These are phyloP conservation scores for Caranx ignobilis DNA, from an alignment of 2,113 vertebrate species.

Conservation along the genomic window DNA sequence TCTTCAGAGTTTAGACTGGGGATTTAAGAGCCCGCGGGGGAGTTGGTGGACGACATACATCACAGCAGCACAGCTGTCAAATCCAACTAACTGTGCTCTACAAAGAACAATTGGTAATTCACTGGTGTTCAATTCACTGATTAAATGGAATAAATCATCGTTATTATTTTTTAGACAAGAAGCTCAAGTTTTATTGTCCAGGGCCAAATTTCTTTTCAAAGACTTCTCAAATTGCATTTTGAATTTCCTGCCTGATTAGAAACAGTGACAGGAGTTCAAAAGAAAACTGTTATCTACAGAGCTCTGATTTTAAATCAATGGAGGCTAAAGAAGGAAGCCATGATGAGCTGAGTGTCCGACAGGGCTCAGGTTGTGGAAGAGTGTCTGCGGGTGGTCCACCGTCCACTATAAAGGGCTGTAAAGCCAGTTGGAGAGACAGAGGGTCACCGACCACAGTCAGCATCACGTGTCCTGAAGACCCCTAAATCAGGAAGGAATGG, in stretches of 20 bases:
- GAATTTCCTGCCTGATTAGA: slow-evolving; percentile 1
- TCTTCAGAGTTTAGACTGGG: not conserved
- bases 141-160: not conserved
- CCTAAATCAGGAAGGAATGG: slow-evolving; percentile 49
- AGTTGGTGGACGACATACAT: not conserved
- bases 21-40: not conserved
- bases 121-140: not conserved
- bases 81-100: not conserved
- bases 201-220: slow-evolving; percentile 1
- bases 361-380: not conserved
- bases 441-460: slow-evolving; percentile 31
- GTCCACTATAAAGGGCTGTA: slow-evolving; percentile 19
- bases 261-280: not conserved
- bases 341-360: not conserved
- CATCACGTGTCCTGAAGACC: slow-evolving; percentile 30
- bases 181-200: not conserved
- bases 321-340: not conserved
- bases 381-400: slow-evolving; percentile 35
- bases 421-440: slow-evolving; percentile 22
- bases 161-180: slow-evolving; percentile 1
- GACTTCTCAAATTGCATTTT: not conserved
- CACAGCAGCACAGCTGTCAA: not conserved
- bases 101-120: not conserved
- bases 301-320: not conserved
- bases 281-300: not conserved